Evolutionary conservation across 2,888 invertebrate species (phyloP).

Genomic region (Mylabris sibirica): DNA sequence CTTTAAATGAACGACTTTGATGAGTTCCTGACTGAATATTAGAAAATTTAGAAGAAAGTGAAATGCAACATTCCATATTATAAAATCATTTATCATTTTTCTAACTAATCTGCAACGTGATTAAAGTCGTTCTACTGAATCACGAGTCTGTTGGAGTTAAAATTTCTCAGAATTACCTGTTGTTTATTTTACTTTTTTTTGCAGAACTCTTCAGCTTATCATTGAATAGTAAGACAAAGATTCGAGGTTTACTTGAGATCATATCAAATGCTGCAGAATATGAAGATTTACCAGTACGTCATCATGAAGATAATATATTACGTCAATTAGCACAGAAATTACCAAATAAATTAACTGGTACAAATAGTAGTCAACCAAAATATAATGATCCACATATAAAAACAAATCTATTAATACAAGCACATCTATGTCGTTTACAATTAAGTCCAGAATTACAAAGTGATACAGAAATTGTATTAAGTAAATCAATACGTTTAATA

Average conservation of each 20-base stretch:
- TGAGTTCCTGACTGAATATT: too few species aligned
- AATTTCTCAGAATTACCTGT: too few species aligned
- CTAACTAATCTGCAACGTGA: too few species aligned
- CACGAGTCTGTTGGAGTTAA: too few species aligned
- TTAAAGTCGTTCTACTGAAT: too few species aligned
- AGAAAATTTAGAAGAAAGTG: too few species aligned
- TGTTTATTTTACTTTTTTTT: slow-evolving; percentile 39
- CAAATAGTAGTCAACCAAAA: slow-evolving; percentile 72
- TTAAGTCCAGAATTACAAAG: slow-evolving; percentile 96
- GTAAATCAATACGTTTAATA: slow-evolving; percentile 83
- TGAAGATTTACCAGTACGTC: slow-evolving; percentile 91
- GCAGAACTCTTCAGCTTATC: slow-evolving; percentile 98
- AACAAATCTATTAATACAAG: slow-evolving; percentile 93
- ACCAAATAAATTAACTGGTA: slow-evolving; percentile 69
- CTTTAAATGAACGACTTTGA: too few species aligned
- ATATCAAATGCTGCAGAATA: slow-evolving; percentile 98
- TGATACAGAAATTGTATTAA: slow-evolving; percentile 90
- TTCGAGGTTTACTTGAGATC: slow-evolving; percentile 95
- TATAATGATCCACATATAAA: slow-evolving; percentile 98
- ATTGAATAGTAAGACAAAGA: slow-evolving; percentile 96
- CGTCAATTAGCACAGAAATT: slow-evolving; percentile 64
- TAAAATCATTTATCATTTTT: too few species aligned
- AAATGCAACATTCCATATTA: too few species aligned
- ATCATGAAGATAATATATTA: slow-evolving; percentile 92
- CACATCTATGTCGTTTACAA: slow-evolving; percentile 93